These are phyloP conservation scores for Rhyacichthys aspro DNA, from an alignment of 2,797 vertebrate species.

Conservation along the genomic window DNA sequence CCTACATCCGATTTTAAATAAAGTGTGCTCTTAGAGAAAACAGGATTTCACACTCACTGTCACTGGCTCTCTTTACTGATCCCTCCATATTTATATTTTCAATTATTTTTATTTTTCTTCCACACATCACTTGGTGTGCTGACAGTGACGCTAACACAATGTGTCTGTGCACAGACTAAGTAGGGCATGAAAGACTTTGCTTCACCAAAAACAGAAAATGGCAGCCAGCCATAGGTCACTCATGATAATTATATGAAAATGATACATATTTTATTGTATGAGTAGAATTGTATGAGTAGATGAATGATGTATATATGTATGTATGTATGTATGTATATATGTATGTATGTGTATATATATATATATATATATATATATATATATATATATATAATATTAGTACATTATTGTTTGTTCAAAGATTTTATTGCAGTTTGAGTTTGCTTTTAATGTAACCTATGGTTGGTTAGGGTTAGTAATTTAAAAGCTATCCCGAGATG, in stretches of 20 bases:
- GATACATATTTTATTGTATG: too few species aligned
- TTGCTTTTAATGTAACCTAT: too few species aligned
- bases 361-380: too few species aligned
- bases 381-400: too few species aligned
- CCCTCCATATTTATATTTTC: constrained; percentile 77
- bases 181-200: constrained; percentile 67
- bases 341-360: too few species aligned
- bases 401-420: too few species aligned
- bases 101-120: constrained; percentile 72
- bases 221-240: constrained; percentile 43
- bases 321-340: too few species aligned
- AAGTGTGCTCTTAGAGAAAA: constrained; percentile 74
- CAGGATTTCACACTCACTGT: constrained; percentile 79
- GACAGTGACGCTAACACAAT: constrained; percentile 76
- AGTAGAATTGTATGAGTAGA: too few species aligned
- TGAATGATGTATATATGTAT: too few species aligned
- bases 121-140: constrained; percentile 57
- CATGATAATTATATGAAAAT: constrained; percentile 19
- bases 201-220: constrained; percentile 43
- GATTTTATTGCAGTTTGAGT: too few species aligned
- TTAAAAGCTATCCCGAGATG: too few species aligned
- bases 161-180: constrained; percentile 73
- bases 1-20: constrained; percentile 65
- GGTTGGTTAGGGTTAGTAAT: too few species aligned
- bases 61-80: constrained; percentile 73